A percentile compares a stretch with the other conserved stretches of the same genome.
These are phyloP conservation scores for Limosa lapponica DNA, from an alignment of 2,797 vertebrate species.

Conservation along the genomic window DNA sequence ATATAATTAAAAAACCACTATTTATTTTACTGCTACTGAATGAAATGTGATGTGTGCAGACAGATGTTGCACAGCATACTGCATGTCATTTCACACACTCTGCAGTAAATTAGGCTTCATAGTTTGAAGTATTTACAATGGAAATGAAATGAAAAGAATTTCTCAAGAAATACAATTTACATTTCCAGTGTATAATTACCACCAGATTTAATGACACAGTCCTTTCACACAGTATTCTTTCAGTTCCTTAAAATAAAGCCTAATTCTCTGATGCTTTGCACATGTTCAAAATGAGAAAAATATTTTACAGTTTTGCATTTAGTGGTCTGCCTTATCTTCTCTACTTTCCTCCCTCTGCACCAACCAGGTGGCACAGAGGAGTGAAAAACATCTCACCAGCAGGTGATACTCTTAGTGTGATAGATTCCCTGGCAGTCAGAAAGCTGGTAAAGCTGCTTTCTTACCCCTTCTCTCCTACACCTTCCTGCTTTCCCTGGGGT, in stretches of 20 bases:
- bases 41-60: slow-evolving; percentile 10
- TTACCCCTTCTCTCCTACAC: neutral
- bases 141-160: slow-evolving; percentile 45
- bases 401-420: neutral
- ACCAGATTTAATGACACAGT: slow-evolving; percentile 5
- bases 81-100: neutral
- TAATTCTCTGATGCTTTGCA: neutral
- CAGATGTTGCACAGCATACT: slow-evolving; percentile 7
- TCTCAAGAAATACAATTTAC: slow-evolving; percentile 56
- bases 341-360: neutral
- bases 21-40: slow-evolving; percentile 20
- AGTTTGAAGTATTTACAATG: slow-evolving; percentile 38
- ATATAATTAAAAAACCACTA: neutral
- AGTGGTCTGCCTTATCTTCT: neutral
- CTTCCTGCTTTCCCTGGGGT: neutral
- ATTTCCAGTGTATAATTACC: slow-evolving; percentile 24
- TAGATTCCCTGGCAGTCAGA: neutral
- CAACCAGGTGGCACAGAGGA: neutral
- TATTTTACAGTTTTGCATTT: neutral
- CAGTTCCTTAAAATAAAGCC: slow-evolving; percentile 30
- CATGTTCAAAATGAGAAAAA: neutral
- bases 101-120: slow-evolving; percentile 30
- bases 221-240: slow-evolving; percentile 6
- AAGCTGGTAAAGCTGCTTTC: neutral
- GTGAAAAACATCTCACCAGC: neutral